Conservation (phyloP, 2,113 vertebrate species). For the Ondatra zibethicus region DNA sequence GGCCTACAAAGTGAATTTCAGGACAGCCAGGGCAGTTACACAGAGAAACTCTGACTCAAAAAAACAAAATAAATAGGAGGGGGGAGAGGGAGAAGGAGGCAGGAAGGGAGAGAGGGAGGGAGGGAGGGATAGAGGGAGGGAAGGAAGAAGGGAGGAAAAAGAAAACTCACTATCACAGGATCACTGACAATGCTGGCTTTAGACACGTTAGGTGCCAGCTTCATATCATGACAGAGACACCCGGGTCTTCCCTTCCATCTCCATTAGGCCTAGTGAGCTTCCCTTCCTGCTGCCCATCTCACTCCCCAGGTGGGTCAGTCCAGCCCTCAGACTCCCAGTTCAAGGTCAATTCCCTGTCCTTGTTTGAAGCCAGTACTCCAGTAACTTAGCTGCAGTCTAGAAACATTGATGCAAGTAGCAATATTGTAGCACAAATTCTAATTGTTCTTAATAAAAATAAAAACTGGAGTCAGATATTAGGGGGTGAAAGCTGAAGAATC, state of each 20-base stretch:
- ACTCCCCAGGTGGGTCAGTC: background rate
- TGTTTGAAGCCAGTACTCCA: background rate
- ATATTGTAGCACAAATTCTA: too few species aligned
- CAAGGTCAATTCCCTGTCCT: rapidly evolving
- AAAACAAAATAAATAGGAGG: background rate
- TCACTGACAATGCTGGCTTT: background rate
- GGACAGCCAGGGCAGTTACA: background rate
- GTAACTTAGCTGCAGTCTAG: background rate
- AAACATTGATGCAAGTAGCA: background rate
- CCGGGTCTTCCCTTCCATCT: background rate
- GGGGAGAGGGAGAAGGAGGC: too few species aligned
- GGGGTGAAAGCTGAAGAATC: too few species aligned
- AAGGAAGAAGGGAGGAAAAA: rapidly evolving
- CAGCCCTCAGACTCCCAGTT: background rate
- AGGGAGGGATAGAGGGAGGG: too few species aligned
- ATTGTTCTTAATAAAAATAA: too few species aligned
- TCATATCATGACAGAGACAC: background rate
- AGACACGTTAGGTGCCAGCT: background rate
- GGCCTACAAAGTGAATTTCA: background rate
- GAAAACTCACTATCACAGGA: background rate
- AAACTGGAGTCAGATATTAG: too few species aligned
- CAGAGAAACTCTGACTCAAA: background rate
- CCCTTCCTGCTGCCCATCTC: background rate
- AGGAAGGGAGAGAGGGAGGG: too few species aligned
- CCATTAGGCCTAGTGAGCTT: background rate